A percentile compares a stretch with the other conserved stretches of the same genome.
phyloP scores from a whole-genome alignment of 2,797 vertebrate genomes.

The Botia kubotai region DNA sequence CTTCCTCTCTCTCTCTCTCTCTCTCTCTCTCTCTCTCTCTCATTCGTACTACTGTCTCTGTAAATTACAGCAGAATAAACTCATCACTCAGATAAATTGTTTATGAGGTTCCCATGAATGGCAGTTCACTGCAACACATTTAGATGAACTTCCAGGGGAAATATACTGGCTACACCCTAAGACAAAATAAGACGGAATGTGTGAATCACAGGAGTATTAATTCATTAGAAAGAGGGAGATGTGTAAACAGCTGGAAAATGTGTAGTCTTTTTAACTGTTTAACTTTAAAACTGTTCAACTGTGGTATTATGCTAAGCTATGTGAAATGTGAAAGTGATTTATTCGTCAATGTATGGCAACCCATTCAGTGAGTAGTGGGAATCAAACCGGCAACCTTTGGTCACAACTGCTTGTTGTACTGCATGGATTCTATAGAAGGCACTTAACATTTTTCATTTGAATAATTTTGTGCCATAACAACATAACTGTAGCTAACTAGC shows the following conservation, averaged over 20 bases:
- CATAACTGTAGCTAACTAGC: conserved; percentile 8
- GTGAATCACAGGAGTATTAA: conserved; percentile 51
- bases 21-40: conserved; percentile 10
- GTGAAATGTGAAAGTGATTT: too few relatives aligned
- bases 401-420: too few relatives aligned
- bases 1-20: too few relatives aligned
- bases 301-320: too few relatives aligned
- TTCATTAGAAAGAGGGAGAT: conserved; percentile 61
- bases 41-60: conserved; percentile 4
- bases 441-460: conserved; percentile 6
- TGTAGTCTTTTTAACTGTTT: too few relatives aligned
- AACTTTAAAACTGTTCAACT: too few relatives aligned
- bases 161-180: conserved; percentile 57
- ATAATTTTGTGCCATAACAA: not conserved
- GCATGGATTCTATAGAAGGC: too few relatives aligned
- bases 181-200: conserved; percentile 62
- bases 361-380: too few relatives aligned
- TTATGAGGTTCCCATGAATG: conserved; percentile 70
- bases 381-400: too few relatives aligned
- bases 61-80: conserved; percentile 28
- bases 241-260: conserved; percentile 69
- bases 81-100: conserved; percentile 50
- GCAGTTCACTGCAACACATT: conserved; percentile 66
- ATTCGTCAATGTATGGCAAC: too few relatives aligned
- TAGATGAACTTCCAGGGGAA: conserved; percentile 60